Percentiles rank a stretch among this genome's conserved stretches.
Conservation (phyloP, 64 coral and sea anemone species). For the Pachyseris speciosa region DNA sequence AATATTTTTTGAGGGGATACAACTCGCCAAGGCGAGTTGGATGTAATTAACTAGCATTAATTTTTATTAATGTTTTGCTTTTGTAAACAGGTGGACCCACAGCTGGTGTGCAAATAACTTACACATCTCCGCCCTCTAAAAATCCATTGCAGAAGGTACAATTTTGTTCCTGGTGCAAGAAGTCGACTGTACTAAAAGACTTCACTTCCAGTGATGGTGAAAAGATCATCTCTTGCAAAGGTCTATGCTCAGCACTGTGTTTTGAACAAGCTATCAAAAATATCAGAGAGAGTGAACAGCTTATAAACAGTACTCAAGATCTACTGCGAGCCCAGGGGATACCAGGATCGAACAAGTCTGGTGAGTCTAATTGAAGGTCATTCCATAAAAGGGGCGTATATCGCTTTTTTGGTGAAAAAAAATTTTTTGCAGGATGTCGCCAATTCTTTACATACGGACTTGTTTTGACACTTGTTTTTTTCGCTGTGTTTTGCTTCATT, state of each 20-base stretch:
- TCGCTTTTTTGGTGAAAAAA: no score
- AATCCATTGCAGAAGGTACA: neutral
- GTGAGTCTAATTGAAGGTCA: neutral
- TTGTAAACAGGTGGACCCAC: no score
- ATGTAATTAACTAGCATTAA: no score
- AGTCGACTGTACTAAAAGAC: conserved; percentile 7
- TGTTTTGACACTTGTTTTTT: no score
- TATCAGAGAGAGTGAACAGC: conserved; percentile 25
- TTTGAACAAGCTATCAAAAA: conserved; percentile 55
- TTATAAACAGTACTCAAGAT: conserved; percentile 5
- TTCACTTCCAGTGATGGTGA: conserved; percentile 48
- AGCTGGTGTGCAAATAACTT: neutral
- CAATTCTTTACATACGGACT: no score
- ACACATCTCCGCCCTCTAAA: neutral
- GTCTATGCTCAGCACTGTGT: conserved; percentile 49
- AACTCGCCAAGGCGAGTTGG: no score
- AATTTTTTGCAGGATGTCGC: no score
- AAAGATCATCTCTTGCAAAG: conserved; percentile 42
- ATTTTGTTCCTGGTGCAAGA: conserved; percentile 67
- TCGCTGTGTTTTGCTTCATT: no score
- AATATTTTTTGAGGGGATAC: no score
- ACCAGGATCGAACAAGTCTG: neutral
- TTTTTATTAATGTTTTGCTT: no score
- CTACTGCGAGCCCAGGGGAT: neutral
- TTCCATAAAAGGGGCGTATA: no score